Base-by-base conservation (phyloP, 1,140 invertebrate species). In the Drosophila athabasca region DNA sequence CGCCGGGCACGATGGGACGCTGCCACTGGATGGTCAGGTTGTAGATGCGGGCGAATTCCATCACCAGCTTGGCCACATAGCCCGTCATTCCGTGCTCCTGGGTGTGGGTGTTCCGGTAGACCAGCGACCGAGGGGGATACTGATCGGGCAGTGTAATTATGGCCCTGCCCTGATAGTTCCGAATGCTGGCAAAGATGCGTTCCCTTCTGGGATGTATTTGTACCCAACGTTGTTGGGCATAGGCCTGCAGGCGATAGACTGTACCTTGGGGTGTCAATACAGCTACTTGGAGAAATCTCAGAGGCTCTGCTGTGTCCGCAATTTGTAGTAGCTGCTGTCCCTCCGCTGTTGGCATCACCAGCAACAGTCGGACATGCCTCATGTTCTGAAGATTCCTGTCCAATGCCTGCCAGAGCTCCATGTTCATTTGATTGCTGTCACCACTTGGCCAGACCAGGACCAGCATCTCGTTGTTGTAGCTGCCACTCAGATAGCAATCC, bases 71-170 rank as follows among this genome's bases (percentile, higher is more conserved):
- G 5, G 76, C 64, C 19, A 88, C 65, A 39, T 50, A 73, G 3
- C 83, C 83, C 0, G 58, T 62, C 45, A 83, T 24, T 3, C 41
- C 22, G 0, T 61, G 35, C 2, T 52, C 0, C 4, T 43, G 39
- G 0, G 54, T 79, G 2, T 45, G 15, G 6, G 39, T 7, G 22
- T 88, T 44, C 0, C 6, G n/a, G 45, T 73, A 88, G 7, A 66
- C 52, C 19, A 88, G 17, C 2, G 83, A 79, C 1, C 52, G 31
- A 0, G 79, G 73, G 8, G 62, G 1, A 9, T 62, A 35, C 17
- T 88, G 83, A 71, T 88, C 83, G 8, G 84, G 76, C 3, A 88
- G n/a, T 0, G 67, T 83, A 0, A 41, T 4, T 1, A 71, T 53
- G 8, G 44, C 9, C 22, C 9, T 46, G 17, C 55, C 53, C 0